phyloP scores from a whole-genome alignment of 2,888 invertebrate genomes.

The Diaphora mendica region DNA sequence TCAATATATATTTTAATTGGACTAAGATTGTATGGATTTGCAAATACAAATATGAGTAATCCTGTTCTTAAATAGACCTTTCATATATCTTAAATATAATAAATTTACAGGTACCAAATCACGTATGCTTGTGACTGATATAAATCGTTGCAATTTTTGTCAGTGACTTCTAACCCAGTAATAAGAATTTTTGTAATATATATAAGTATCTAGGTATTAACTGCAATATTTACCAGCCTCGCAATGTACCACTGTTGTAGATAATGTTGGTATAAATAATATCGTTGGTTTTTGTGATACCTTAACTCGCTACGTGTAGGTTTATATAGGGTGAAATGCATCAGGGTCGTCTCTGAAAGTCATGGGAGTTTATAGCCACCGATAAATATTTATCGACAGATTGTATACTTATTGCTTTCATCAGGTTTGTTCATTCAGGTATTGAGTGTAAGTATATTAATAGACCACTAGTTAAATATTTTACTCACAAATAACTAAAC shows the following conservation, averaged over 20 bases:
- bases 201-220: no score
- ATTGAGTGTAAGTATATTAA: no score
- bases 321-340: neutral
- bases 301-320: neutral
- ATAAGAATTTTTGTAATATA: no score
- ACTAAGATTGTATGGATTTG: neutral
- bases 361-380: neutral
- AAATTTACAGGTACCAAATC: no score
- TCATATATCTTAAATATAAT: no score
- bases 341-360: neutral
- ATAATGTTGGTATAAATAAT: no score
- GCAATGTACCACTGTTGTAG: no score
- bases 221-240: no score
- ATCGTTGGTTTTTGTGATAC: neutral
- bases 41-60: neutral
- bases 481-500: neutral
- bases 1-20: neutral
- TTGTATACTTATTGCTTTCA: neutral
- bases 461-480: neutral
- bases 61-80: neutral
- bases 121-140: no score
- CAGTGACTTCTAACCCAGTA: no score
- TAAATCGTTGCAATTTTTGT: no score
- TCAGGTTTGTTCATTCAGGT: no score
- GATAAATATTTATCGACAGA: neutral